Evolutionary conservation across 2,888 invertebrate genomes (phyloP).

Genomic region (Physocephala rufipes): DNA sequence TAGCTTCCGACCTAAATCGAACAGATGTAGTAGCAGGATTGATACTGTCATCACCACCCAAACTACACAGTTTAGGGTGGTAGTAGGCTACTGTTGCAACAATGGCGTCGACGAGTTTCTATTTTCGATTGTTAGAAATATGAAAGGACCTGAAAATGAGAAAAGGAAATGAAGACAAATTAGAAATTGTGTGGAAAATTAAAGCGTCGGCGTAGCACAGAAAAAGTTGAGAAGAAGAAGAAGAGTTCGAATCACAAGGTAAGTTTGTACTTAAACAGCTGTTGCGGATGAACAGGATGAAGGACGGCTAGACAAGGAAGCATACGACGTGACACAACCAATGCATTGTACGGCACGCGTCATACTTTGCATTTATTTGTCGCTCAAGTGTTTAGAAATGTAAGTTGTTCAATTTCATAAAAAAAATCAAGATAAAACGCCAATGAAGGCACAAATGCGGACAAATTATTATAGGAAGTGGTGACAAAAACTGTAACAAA

Average conservation of each 20-base stretch:
- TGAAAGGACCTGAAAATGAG: constrained; percentile 74
- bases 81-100: constrained; percentile 68
- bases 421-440: not conserved
- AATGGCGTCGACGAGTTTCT: constrained; percentile 60
- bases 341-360: not conserved
- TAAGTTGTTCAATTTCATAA: no score
- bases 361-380: no score
- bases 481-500: not conserved
- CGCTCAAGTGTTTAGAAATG: constrained; percentile 32
- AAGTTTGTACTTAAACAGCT: no score
- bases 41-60: constrained; percentile 46
- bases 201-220: not conserved
- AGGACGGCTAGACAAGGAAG: not conserved
- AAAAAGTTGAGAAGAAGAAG: no score
- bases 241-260: no score
- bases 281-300: no score
- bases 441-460: no score
- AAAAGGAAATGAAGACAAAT: constrained; percentile 44
- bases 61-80: constrained; percentile 68
- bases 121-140: constrained; percentile 83
- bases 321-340: not conserved
- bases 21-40: constrained; percentile 31
- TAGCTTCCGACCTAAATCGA: constrained; percentile 1
- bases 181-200: constrained; percentile 12
- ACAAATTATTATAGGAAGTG: no score